Percentiles rank a stretch among this genome's conserved stretches.
phyloP scores from a whole-genome alignment of 2,888 invertebrate genomes.

The Eledone cirrhosa region DNA sequence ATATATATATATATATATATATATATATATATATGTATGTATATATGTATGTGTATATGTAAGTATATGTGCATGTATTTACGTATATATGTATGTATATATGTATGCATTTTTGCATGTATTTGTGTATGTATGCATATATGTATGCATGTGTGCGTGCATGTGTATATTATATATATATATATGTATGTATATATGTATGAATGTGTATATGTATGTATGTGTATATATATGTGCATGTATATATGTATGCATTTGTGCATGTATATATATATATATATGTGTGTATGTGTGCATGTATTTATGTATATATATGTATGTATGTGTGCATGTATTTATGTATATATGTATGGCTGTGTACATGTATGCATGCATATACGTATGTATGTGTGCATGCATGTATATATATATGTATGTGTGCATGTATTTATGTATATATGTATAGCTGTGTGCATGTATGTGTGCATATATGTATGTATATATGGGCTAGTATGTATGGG shows the following conservation, averaged over 20 bases:
- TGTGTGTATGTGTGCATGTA: not conserved
- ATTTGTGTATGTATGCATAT: not conserved
- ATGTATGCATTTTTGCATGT: not conserved
- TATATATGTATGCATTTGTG: conserved; percentile 1
- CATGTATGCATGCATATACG: not conserved
- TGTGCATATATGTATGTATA: not conserved
- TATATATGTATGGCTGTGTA: no score
- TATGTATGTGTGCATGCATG: not conserved
- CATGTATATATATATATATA: not conserved
- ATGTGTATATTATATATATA: not conserved
- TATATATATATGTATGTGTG: not conserved
- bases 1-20: not conserved
- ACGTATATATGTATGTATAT: not conserved
- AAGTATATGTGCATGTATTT: not conserved
- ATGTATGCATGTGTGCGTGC: not conserved
- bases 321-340: not conserved
- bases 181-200: not conserved
- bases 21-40: not conserved
- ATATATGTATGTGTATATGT: no score
- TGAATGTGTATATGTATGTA: not conserved
- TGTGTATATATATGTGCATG: no score
- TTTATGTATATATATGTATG: not conserved
- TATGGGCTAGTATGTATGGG: not conserved
- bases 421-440: not conserved
- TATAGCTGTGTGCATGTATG: not conserved